phyloP scores from a whole-genome alignment of 2,113 vertebrate genomes.

The Etheostoma cragini region DNA sequence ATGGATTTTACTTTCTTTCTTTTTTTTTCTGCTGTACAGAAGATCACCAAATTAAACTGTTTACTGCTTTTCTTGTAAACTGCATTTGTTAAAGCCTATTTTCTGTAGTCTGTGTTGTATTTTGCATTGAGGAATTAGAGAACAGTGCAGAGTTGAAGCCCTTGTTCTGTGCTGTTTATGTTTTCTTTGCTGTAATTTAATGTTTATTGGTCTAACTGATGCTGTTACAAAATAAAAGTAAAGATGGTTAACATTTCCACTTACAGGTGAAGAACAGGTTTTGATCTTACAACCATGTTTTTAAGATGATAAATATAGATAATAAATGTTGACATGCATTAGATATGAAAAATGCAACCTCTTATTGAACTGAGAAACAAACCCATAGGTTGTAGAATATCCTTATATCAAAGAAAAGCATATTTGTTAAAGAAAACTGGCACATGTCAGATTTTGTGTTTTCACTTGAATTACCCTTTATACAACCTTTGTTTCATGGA shows the following conservation, averaged over 20 bases:
- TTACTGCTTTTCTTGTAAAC: conserved; percentile 15
- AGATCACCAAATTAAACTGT: conserved; percentile 17
- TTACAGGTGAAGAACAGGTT: background rate
- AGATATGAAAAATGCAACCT: background rate
- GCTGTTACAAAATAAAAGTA: background rate
- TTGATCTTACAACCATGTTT: background rate
- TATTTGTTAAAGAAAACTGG: background rate
- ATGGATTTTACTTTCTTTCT: conserved; percentile 1
- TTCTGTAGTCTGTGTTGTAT: background rate
- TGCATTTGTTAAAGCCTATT: background rate
- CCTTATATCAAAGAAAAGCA: background rate
- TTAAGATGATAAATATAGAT: background rate
- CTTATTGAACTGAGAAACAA: background rate
- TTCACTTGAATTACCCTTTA: background rate
- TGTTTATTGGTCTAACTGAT: background rate
- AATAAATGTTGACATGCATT: background rate
- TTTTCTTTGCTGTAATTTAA: background rate
- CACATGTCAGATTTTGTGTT: background rate
- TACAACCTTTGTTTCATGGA: background rate
- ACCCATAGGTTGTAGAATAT: background rate
- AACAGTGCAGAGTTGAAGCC: background rate
- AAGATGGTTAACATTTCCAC: background rate
- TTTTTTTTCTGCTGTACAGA: conserved; percentile 23
- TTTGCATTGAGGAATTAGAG: conserved; percentile 6
- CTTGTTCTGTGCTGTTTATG: background rate